Evolutionary conservation across 1,140 invertebrate genomes (phyloP).

Genomic region (Frieseomelitta varia): DNA sequence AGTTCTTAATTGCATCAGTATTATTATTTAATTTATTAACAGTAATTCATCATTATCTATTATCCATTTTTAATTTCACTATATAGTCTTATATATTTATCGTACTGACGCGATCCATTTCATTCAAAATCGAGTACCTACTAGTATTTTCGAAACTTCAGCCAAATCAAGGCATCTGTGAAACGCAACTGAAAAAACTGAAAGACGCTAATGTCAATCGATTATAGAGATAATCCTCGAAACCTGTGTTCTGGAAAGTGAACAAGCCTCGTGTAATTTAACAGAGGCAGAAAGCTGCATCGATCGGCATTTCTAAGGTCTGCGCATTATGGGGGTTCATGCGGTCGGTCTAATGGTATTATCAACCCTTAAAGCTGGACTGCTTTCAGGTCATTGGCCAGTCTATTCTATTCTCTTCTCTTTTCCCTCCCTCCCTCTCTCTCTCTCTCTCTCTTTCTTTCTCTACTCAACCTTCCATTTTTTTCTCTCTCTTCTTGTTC

Average conservation of each 20-base stretch:
- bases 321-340: slow-evolving; percentile 54
- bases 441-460: neutral
- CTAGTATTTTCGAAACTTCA: too few species aligned
- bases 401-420: slow-evolving; percentile 29
- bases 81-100: too few species aligned
- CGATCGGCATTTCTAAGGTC: slow-evolving; percentile 59
- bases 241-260: slow-evolving; percentile 35
- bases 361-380: slow-evolving; percentile 57
- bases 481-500: neutral
- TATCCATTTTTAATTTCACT: too few species aligned
- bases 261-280: slow-evolving; percentile 48
- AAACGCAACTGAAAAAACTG: accelerated
- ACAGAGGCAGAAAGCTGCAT: slow-evolving; percentile 51
- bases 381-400: slow-evolving; percentile 60
- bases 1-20: too few species aligned
- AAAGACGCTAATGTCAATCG: neutral
- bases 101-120: too few species aligned
- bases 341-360: slow-evolving; percentile 60
- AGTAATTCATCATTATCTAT: too few species aligned
- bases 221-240: slow-evolving; percentile 16
- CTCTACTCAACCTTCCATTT: too few species aligned
- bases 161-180: too few species aligned
- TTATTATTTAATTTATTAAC: too few species aligned
- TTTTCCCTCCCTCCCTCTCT: neutral
- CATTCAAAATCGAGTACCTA: too few species aligned